Conservation (phyloP, 2,888 invertebrate species). For the Xestia ashworthii region DNA sequence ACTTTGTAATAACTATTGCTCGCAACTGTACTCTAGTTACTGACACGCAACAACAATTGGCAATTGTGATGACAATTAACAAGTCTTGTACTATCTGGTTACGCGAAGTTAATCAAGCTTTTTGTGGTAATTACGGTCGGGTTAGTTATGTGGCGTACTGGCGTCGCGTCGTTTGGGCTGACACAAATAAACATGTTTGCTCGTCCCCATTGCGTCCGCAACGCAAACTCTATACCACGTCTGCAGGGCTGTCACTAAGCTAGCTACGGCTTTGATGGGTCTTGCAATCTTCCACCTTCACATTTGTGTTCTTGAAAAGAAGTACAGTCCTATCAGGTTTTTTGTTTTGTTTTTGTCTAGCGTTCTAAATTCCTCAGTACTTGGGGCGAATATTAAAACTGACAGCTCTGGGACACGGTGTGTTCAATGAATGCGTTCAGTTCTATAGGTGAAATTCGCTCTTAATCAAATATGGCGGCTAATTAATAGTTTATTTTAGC, state of each 20-base stretch:
- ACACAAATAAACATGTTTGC: conserved; percentile 77
- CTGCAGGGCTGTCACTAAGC: conserved; percentile 35
- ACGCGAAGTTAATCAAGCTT: conserved; percentile 56
- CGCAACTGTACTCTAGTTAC: conserved; percentile 7
- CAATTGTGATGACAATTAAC: conserved; percentile 52
- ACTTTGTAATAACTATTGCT: neutral
- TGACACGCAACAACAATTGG: conserved; percentile 27
- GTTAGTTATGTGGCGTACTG: conserved; percentile 60
- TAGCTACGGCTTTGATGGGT: neutral
- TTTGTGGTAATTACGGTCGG: conserved; percentile 58
- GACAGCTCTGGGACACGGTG: neutral
- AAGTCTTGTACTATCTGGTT: conserved; percentile 43
- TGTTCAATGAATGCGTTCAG: neutral
- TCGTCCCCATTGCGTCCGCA: conserved; percentile 62
- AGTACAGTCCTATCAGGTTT: no score
- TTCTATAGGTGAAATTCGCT: neutral
- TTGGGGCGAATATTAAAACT: neutral
- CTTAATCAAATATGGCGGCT: neutral
- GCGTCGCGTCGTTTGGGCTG: conserved; percentile 67
- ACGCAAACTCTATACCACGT: conserved; percentile 49
- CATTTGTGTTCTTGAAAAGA: neutral
- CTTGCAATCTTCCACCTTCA: neutral
- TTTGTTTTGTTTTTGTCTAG: neutral
- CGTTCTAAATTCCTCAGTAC: neutral
- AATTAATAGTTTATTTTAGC: neutral